Evolutionary conservation across 2,113 vertebrate genomes (phyloP), one percentile per base, ranked within the genome.

Genomic region (Spilogale gracilis): DNA sequence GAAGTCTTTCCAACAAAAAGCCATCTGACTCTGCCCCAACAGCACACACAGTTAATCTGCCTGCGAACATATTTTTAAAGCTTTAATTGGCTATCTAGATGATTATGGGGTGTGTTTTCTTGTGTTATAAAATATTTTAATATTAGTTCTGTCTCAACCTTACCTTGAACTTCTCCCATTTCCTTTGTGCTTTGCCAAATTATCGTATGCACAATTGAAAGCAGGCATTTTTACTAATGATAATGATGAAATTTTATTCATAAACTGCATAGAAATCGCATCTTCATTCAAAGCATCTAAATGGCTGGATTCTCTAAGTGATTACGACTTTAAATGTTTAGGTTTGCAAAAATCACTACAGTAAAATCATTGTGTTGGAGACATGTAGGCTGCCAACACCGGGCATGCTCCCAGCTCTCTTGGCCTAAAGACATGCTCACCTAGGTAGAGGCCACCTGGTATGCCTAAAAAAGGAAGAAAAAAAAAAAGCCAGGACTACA

Each of bases 101-200:
- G 89, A 92, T 67, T 76, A 65, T 8, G 50, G 80, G 65, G n/a
- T 91, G 14, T 82, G 58, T 92, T 83, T 95, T 30, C 85, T 95
- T 27, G 5, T 43, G 45, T 56, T 94, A 10, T 71, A 91, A 96
- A 96, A 89, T 78, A 96, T 92, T 94, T 88, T 86, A 95, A 85
- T 50, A 61, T 52, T 78, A 48, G 12, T 56, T 90, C 86, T 90
- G 20, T 88, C 58, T 89, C 69, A 83, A 79, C 38, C 54, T 79
- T 90, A 95, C 69, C 58, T 90, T 91, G 92, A 92, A 91, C 30
- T 94, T 79, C 79, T 87, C 86, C 87, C 23, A 30, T 54, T 96
- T 88, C 48, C 45, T 95, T 86, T 82, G 58, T 88, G 67, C 97
- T 82, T 63, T 88, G 58, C 87, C 96, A 88, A 95, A 93, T 91